Evolutionary conservation across 2,888 invertebrate genomes (phyloP).

Genomic region (Orthosia gracilis): DNA sequence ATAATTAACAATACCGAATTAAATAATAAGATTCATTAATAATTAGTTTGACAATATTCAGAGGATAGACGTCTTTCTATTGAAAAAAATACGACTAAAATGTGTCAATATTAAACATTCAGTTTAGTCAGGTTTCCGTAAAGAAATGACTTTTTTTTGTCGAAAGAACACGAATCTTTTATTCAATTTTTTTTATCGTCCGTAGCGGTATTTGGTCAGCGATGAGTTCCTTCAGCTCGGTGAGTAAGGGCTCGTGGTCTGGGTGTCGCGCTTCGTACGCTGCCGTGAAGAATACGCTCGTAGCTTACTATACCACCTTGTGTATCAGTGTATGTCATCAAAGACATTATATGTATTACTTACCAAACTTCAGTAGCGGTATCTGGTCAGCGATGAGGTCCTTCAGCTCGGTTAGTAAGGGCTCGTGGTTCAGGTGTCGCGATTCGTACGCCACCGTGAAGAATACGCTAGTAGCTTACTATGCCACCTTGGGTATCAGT

Average conservation of each 20-base stretch:
- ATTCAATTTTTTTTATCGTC: too few species aligned
- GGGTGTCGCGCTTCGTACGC: conserved; percentile 94
- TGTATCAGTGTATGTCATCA: too few species aligned
- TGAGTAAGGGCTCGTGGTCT: conserved; percentile 93
- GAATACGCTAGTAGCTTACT: conserved; percentile 97
- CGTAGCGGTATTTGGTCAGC: conserved; percentile 94
- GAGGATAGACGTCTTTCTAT: too few species aligned
- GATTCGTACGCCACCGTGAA: conserved; percentile 94
- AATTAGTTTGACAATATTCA: too few species aligned
- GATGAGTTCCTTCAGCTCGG: conserved; percentile 95
- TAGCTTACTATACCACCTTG: conserved; percentile 98
- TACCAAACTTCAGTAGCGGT: too few species aligned
- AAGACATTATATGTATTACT: conserved; percentile 74
- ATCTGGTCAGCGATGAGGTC: conserved; percentile 96
- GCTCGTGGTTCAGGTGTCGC: conserved; percentile 93
- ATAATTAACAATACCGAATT: too few species aligned
- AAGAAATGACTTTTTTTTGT: too few species aligned
- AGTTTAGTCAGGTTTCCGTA: too few species aligned
- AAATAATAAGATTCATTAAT: too few species aligned
- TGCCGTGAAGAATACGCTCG: conserved; percentile 96
- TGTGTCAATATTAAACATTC: too few species aligned
- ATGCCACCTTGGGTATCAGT: conserved; percentile 94
- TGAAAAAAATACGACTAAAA: too few species aligned
- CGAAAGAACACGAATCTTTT: too few species aligned
- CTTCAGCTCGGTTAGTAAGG: conserved; percentile 93